Percentiles rank a stretch among this genome's conserved stretches.
Evolutionary conservation across 2,113 vertebrate genomes (phyloP).

Genomic region (Phalacrocorax carbo): DNA sequence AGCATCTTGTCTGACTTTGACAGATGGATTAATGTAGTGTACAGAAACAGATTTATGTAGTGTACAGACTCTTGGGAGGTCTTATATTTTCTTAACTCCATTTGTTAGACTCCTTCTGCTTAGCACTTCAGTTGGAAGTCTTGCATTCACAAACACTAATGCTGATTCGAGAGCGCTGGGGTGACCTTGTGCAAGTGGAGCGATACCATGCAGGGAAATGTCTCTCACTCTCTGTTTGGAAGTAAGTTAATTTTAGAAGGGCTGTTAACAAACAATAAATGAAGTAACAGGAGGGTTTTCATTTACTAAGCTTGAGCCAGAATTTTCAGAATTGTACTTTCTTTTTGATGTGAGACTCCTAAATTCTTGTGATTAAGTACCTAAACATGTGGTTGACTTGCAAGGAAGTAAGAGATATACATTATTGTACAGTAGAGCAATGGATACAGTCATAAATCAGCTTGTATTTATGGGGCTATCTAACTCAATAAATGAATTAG

Average conservation of each 20-base stretch:
- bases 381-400: neutral
- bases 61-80: neutral
- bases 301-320: neutral
- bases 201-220: conserved; percentile 93
- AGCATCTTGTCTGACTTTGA: neutral
- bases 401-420: neutral
- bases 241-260: conserved; percentile 81
- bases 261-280: neutral
- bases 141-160: conserved; percentile 95
- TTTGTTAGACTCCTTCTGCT: conserved; percentile 92
- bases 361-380: neutral
- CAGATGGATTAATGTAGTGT: neutral
- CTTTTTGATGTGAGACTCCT: neutral
- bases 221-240: conserved; percentile 95
- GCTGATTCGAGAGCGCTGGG: conserved; percentile 96
- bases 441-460: neutral
- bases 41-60: neutral
- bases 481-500: neutral
- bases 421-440: neutral
- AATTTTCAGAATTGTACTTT: neutral
- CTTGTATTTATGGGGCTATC: neutral
- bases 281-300: neutral
- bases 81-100: conserved; percentile 77
- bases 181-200: conserved; percentile 98
- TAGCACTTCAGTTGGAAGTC: conserved; percentile 97